Base-by-base conservation (phyloP, 2,113 vertebrate species). In the Penelope pileata region DNA sequence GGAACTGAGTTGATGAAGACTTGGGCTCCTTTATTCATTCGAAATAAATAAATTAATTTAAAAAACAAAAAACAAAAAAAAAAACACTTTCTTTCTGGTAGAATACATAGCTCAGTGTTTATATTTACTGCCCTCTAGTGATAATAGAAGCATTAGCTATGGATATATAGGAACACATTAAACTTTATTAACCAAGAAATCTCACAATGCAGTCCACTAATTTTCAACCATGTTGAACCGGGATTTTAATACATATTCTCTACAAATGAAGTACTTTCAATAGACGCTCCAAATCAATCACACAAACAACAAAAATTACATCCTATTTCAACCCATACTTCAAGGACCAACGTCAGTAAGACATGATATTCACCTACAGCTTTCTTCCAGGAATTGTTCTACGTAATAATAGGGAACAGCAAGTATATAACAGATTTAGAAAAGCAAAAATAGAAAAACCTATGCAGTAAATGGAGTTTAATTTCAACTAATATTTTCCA, bases 81-180 rank as follows among this genome's bases (percentile, higher is more conserved):
- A 50, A 5, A 63, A 67, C 36, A 2, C 1, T 4, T 50, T 34
- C 1, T 3, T 54, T 29, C 40, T 60, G 8, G 42, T 36, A 53
- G 43, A 59, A 80, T 7, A 50, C 0, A 0, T 27, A 78, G 56
- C 70, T 64, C 70, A n/a, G 32, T 75, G 64, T 89, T 97, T 97
- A 96, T 58, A 70, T 86, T 96, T 96, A 97, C 96, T 97, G 98
- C 98, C 98, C 97, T 96, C 98, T 98, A 98, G 97, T 63, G 98
- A 84, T 43, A 82, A 42, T 6, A 34, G 8, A 92, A n/a, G 21
- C 43, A 30, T 48, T 38, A 83, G 13, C 66, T 62, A 50, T 23
- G 24, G 68, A 68, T 15, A 47, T 5, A 11, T 1, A 69, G 36
- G 23, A 81, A 42, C 5, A 18, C 5, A n/a, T 9, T 3, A 40